Evolutionary conservation across 2,113 vertebrate species (phyloP).

Genomic region (Microcebus lehilahytsara): DNA sequence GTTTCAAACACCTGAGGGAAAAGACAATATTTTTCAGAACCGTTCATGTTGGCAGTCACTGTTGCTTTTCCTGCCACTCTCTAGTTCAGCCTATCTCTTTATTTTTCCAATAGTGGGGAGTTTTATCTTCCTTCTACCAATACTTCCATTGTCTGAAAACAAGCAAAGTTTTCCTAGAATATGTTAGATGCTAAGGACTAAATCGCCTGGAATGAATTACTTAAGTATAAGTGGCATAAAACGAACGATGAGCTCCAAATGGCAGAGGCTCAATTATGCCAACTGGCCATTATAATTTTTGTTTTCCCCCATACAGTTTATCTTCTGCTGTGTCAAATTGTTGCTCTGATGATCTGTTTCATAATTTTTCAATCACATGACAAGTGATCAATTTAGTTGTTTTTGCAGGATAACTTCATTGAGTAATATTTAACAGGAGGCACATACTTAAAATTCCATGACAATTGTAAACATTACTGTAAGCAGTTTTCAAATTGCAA

Average conservation of each 20-base stretch:
- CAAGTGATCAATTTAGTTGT: background rate
- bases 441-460: background rate
- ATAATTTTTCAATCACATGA: background rate
- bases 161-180: background rate
- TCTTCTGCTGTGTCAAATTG: background rate
- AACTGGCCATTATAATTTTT: background rate
- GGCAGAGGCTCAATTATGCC: background rate
- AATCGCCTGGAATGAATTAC: background rate
- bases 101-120: background rate
- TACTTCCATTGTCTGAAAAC: background rate
- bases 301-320: background rate
- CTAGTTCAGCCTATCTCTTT: background rate
- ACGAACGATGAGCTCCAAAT: background rate
- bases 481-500: background rate
- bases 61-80: background rate
- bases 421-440: background rate
- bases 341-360: background rate
- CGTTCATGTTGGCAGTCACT: background rate
- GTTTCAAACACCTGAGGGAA: conserved; percentile 31
- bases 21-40: conserved; percentile 2
- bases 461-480: background rate
- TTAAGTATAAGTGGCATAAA: background rate
- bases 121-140: background rate
- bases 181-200: background rate
- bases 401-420: background rate